Conservation (phyloP, 2,888 invertebrate species). For the Latheticus oryzae region DNA sequence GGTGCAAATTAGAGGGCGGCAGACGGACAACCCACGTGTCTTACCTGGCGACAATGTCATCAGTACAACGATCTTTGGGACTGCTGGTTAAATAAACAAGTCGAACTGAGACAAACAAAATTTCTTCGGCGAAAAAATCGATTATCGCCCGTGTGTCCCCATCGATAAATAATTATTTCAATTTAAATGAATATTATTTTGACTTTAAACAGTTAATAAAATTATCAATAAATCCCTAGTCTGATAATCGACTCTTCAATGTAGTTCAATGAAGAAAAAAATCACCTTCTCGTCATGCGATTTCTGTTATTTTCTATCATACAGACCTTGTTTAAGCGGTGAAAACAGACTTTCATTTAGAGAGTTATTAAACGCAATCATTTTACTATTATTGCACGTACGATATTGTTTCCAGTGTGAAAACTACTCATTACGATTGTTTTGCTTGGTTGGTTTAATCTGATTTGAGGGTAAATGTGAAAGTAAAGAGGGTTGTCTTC, state of each 20-base stretch:
- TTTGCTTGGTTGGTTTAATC: too few relatives aligned
- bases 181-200: too few relatives aligned
- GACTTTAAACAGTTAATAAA: slow-evolving; percentile 8
- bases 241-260: neutral
- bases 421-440: slow-evolving; percentile 9
- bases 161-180: too few relatives aligned
- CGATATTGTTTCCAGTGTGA: slow-evolving; percentile 26
- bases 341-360: slow-evolving; percentile 43
- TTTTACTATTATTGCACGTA: slow-evolving; percentile 39
- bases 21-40: slow-evolving; percentile 42
- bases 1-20: slow-evolving; percentile 43
- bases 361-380: slow-evolving; percentile 40
- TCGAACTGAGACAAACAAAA: too few relatives aligned
- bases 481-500: too few relatives aligned
- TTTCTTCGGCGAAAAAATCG: slow-evolving; percentile 1
- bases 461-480: too few relatives aligned
- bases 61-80: slow-evolving; percentile 48
- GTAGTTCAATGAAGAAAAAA: slow-evolving; percentile 26
- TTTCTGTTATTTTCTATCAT: slow-evolving; percentile 37
- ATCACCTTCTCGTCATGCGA: slow-evolving; percentile 17
- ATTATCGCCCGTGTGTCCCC: too few relatives aligned
- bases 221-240: too few relatives aligned
- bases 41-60: slow-evolving; percentile 54
- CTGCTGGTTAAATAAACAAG: slow-evolving; percentile 26
- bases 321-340: slow-evolving; percentile 40